These are phyloP conservation scores for Crotalus horridus DNA, from an alignment of 2,113 vertebrate genomes.

Conservation along the genomic window DNA sequence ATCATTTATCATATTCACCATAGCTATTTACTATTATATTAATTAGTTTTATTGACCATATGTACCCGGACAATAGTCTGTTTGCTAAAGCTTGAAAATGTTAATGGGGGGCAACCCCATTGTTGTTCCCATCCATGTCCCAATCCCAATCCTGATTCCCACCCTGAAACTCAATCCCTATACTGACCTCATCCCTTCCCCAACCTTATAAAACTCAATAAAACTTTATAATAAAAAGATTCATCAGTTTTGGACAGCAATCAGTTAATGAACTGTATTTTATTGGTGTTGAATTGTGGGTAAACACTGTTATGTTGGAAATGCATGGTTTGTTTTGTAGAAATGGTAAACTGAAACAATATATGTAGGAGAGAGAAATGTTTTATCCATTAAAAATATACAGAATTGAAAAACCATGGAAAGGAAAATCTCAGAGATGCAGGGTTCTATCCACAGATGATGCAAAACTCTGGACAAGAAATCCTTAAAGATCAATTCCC, in stretches of 20 bases:
- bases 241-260: neutral
- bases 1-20: no score
- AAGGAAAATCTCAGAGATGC: neutral
- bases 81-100: no score
- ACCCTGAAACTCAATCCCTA: no score
- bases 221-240: no score
- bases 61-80: no score
- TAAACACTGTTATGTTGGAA: neutral
- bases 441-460: neutral
- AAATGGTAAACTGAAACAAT: neutral
- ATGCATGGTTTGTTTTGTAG: neutral
- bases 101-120: no score
- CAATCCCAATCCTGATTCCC: no score
- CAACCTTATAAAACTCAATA: no score
- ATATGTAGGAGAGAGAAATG: neutral
- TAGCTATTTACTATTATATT: no score
- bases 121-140: no score
- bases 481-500: neutral
- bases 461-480: neutral
- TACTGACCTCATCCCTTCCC: no score
- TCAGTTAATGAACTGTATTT: slow-evolving; percentile 9
- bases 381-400: neutral
- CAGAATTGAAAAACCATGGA: neutral
- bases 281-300: neutral
- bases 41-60: no score